phyloP scores from a whole-genome alignment of 2,797 vertebrate species.

The Okamejei kenojei region DNA sequence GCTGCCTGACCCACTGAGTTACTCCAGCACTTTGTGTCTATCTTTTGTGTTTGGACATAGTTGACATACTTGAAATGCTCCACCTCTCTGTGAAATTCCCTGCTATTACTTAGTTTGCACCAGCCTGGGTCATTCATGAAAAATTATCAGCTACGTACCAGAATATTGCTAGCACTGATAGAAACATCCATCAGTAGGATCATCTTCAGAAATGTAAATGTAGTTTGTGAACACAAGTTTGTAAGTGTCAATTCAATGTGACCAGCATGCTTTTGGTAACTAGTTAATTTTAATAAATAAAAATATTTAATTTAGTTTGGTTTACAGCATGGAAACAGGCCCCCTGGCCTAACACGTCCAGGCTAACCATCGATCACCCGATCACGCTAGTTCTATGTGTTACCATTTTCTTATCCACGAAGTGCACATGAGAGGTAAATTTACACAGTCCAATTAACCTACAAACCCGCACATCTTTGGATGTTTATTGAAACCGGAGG shows the following conservation, averaged over 20 bases:
- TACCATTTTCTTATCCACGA: too few species aligned
- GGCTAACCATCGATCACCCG: too few species aligned
- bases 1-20: too few species aligned
- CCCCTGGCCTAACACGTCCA: too few species aligned
- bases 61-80: background rate
- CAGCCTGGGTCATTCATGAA: background rate
- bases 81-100: background rate
- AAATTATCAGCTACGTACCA: background rate
- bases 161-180: background rate
- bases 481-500: too few species aligned
- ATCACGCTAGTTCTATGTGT: too few species aligned
- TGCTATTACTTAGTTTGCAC: background rate
- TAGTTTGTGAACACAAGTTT: background rate
- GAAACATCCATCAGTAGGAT: background rate
- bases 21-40: too few species aligned
- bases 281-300: background rate
- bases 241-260: background rate
- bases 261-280: background rate
- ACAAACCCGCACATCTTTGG: too few species aligned
- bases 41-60: background rate
- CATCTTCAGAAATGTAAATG: background rate
- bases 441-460: too few species aligned
- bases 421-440: too few species aligned
- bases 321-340: too few species aligned
- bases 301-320: too few species aligned